Evolutionary conservation across 1,140 invertebrate genomes (phyloP).

Genomic region (Drosophila ercepeae): DNA sequence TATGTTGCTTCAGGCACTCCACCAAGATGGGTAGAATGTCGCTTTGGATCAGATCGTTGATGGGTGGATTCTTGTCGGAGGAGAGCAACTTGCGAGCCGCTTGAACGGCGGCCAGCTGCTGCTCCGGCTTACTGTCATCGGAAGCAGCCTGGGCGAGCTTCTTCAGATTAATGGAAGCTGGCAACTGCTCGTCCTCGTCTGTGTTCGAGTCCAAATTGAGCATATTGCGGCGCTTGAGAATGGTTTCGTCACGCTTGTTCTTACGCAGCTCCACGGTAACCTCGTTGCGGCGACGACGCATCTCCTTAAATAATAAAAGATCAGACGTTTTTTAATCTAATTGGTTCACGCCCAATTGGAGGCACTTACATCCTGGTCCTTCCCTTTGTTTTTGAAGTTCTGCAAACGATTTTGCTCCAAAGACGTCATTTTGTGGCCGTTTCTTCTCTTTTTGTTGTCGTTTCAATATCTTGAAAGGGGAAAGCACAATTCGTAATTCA

Average conservation of each 20-base stretch:
- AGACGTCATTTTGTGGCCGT: constrained; percentile 65
- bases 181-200: constrained; percentile 89
- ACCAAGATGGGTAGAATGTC: constrained; percentile 98
- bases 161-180: constrained; percentile 79
- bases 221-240: constrained; percentile 97
- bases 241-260: constrained; percentile 98
- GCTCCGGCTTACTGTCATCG: constrained; percentile 87
- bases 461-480: constrained; percentile 2
- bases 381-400: constrained; percentile 98
- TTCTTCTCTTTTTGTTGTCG: constrained; percentile 32
- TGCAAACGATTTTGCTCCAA: constrained; percentile 88
- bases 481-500: constrained; percentile 5
- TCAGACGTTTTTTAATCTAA: too few species aligned
- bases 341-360: neutral
- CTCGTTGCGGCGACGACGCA: constrained; percentile 97
- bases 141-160: constrained; percentile 90
- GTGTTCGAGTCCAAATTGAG: constrained; percentile 92
- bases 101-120: constrained; percentile 93
- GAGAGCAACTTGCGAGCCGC: constrained; percentile 97
- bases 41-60: constrained; percentile 96
- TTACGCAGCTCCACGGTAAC: constrained; percentile 97
- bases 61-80: constrained; percentile 99
- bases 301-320: constrained; percentile 88
- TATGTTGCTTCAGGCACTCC: constrained; percentile 92
- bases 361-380: constrained; percentile 96